Percentiles rank a stretch among this genome's conserved stretches.
These are phyloP conservation scores for Cylloceria caligata DNA, from an alignment of 2,888 invertebrate genomes.

Conservation along the genomic window DNA sequence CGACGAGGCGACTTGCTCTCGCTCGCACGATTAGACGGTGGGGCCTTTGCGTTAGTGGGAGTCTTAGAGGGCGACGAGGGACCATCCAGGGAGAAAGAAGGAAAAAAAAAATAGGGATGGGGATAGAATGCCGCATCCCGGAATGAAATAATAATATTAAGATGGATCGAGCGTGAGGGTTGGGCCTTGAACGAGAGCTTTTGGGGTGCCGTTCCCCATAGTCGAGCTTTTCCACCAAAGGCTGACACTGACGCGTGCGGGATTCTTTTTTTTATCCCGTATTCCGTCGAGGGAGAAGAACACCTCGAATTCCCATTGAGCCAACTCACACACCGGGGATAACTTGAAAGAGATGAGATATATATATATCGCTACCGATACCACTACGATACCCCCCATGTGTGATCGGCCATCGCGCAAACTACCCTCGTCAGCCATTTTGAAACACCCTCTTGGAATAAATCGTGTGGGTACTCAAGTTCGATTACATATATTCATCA, in stretches of 20 bases:
- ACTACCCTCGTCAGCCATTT: slow-evolving; percentile 54
- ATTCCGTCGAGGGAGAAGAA: slow-evolving; percentile 16
- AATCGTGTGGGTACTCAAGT: not conserved
- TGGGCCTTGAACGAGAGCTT: slow-evolving; percentile 62
- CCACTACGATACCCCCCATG: slow-evolving; percentile 26
- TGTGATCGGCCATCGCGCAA: slow-evolving; percentile 41
- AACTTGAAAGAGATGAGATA: slow-evolving; percentile 37
- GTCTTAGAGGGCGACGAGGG: slow-evolving; percentile 41
- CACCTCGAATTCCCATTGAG: slow-evolving; percentile 26
- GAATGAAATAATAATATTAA: slow-evolving; percentile 84
- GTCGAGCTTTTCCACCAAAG: slow-evolving; percentile 46
- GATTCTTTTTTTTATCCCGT: slow-evolving; percentile 45
- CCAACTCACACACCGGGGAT: not conserved
- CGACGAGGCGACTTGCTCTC: slow-evolving; percentile 43
- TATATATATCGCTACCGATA: slow-evolving; percentile 22
- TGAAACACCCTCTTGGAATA: slow-evolving; percentile 48
- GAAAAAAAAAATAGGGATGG: slow-evolving; percentile 52
- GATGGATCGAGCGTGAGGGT: slow-evolving; percentile 78
- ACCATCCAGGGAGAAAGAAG: slow-evolving; percentile 31
- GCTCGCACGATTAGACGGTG: slow-evolving; percentile 63
- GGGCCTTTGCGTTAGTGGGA: slow-evolving; percentile 39
- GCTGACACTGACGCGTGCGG: slow-evolving; percentile 78
- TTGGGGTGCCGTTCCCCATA: slow-evolving; percentile 54
- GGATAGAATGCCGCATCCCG: slow-evolving; percentile 79
- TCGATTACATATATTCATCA: not conserved